Base-by-base conservation (phyloP, 2,797 vertebrate genomes). In the Sebastes hopkinsi region DNA sequence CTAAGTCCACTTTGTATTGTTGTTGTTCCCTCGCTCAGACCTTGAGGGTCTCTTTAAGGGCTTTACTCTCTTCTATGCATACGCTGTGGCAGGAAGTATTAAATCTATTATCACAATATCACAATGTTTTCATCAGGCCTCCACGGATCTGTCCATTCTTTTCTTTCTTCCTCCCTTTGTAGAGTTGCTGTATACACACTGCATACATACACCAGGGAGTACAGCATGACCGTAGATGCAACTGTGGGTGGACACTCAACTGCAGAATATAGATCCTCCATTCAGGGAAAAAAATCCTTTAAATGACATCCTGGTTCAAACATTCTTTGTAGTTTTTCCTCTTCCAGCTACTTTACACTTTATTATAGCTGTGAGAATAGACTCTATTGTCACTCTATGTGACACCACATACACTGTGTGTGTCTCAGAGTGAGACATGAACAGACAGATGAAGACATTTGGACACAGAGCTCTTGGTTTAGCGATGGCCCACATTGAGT, bases 81-180 rank as follows among this genome's bases (percentile, higher is more conserved):
- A 29, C 9, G 1, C 4, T 67, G 13, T 11, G 20, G 50, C 46
- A 72, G 65, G 32, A 76, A 27, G 20, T 59, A 46, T 85, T 75
- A 79, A 65, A 72, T 77, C 34, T 60, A 8, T 82, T 25, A 69
- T 77, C 0, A 0, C 0, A 1, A 46, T 72, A 30, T 4, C 22
- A 60, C 38, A 69, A 46, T 80, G 27, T 84, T 88, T 84, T 71
- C 67, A 81, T 38, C 56, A 42, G 75, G 58, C 84, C 74, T 81
- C 25, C 22, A 2, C 72, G 64, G 30, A 42, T 64, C 62, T 64
- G 52, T 80, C 50, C 11, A 25, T 74, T 88, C 74, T 50, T 50
- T 75, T 66, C 42, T 32, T 30, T 56, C 30, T 60, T 34, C 27
- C 34, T 68, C 70, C 56, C 16, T 81, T 86, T 60, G 34, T 68